Percentiles rank a stretch among this genome's conserved stretches.
Evolutionary conservation across 2,888 invertebrate genomes (phyloP).

Genomic region (Leptinotarsa rubiginosa): DNA sequence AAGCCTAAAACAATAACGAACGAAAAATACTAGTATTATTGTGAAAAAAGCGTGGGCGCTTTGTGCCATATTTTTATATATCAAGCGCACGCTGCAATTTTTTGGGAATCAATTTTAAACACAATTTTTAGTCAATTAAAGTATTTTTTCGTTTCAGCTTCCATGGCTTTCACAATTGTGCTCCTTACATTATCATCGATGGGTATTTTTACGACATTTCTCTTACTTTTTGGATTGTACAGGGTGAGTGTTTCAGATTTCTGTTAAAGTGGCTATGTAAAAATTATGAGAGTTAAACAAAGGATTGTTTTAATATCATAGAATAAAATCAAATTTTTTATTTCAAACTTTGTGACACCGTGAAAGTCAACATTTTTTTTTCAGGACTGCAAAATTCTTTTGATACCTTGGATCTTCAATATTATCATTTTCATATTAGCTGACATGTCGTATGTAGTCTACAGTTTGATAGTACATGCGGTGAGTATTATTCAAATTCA

Average conservation of each 20-base stretch:
- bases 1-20: too few species aligned
- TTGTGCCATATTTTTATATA: too few species aligned
- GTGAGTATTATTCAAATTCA: conserved; percentile 66
- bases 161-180: conserved; percentile 77
- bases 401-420: conserved; percentile 81
- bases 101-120: too few species aligned
- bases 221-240: conserved; percentile 77
- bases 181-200: conserved; percentile 76
- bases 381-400: conserved; percentile 77
- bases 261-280: too few species aligned
- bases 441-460: conserved; percentile 76
- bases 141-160: conserved; percentile 71
- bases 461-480: conserved; percentile 74
- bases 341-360: too few species aligned
- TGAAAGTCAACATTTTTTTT: conserved; percentile 54
- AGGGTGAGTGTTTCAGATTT: conserved; percentile 69
- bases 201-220: conserved; percentile 76
- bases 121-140: neutral
- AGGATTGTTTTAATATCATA: too few species aligned
- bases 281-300: too few species aligned
- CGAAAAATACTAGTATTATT: too few species aligned
- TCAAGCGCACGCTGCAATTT: too few species aligned
- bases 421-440: conserved; percentile 75
- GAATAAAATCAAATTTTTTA: too few species aligned
- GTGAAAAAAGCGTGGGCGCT: too few species aligned